phyloP scores from a whole-genome alignment of 2,113 vertebrate genomes.

The Salvelinus fontinalis region DNA sequence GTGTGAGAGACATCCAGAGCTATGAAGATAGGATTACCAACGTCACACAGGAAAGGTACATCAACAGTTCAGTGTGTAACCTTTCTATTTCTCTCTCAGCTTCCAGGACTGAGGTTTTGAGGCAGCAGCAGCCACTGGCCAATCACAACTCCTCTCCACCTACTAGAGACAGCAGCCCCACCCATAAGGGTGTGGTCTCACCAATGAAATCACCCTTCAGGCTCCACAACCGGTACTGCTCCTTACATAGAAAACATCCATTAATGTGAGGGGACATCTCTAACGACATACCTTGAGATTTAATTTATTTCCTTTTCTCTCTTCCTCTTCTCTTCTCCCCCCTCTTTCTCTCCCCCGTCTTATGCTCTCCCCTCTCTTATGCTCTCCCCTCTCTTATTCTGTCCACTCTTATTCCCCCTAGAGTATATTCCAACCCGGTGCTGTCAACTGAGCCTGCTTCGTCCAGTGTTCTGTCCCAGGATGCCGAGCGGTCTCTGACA shows the following conservation, averaged over 20 bases:
- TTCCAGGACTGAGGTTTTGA: conserved; percentile 70
- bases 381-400: background rate
- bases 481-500: conserved; percentile 83
- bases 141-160: conserved; percentile 63
- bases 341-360: background rate
- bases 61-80: background rate
- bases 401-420: conserved; percentile 17
- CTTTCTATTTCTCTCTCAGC: conserved; percentile 40
- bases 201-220: conserved; percentile 61
- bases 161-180: conserved; percentile 55
- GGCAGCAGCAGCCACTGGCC: conserved; percentile 61
- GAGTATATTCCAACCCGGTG: conserved; percentile 43
- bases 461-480: conserved; percentile 63
- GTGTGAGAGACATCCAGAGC: no score
- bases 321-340: no score
- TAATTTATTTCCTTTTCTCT: background rate
- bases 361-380: background rate
- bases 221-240: conserved; percentile 73
- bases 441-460: conserved; percentile 56
- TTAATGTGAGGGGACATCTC: no score
- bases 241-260: background rate
- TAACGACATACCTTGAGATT: background rate
- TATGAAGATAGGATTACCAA: no score
- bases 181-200: conserved; percentile 50
- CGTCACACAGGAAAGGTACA: no score